phyloP scores from a whole-genome alignment of 2,888 invertebrate species.

The Ennomos erosarius region DNA sequence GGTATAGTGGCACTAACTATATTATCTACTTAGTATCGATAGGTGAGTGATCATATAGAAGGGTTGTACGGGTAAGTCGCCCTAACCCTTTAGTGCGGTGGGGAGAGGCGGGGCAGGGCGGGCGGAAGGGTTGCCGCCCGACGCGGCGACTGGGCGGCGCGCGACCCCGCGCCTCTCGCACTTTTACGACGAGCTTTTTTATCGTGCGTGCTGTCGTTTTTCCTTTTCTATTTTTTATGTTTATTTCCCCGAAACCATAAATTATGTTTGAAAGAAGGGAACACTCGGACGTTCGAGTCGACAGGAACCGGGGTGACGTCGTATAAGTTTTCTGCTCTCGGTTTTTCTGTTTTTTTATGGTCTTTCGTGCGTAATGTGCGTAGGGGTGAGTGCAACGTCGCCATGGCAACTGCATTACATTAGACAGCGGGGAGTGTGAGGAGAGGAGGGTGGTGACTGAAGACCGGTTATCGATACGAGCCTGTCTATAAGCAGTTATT shows the following conservation, averaged over 20 bases:
- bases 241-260: slow-evolving; percentile 86
- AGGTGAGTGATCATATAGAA: slow-evolving; percentile 45
- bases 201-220: slow-evolving; percentile 85
- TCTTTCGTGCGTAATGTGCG: slow-evolving; percentile 68
- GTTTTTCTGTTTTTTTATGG: slow-evolving; percentile 78
- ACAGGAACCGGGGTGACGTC: slow-evolving; percentile 81
- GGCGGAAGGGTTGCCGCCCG: slow-evolving; percentile 78
- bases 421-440: slow-evolving; percentile 58
- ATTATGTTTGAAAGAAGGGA: slow-evolving; percentile 86
- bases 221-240: slow-evolving; percentile 86
- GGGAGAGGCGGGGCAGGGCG: slow-evolving; percentile 57
- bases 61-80: slow-evolving; percentile 59
- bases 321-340: slow-evolving; percentile 76
- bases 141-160: slow-evolving; percentile 61
- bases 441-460: slow-evolving; percentile 21
- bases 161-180: slow-evolving; percentile 63
- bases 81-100: slow-evolving; percentile 79
- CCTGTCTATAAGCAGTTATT: slow-evolving; percentile 57
- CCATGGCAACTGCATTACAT: slow-evolving; percentile 80
- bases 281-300: slow-evolving; percentile 81
- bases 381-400: slow-evolving; percentile 75
- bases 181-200: slow-evolving; percentile 84
- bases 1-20: neutral
- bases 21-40: slow-evolving; percentile 24
- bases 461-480: slow-evolving; percentile 31